Evolutionary conservation across 2,888 invertebrate species (phyloP), one percentile per base, ranked within the genome.

Genomic region (Leptopterna dolabrata): DNA sequence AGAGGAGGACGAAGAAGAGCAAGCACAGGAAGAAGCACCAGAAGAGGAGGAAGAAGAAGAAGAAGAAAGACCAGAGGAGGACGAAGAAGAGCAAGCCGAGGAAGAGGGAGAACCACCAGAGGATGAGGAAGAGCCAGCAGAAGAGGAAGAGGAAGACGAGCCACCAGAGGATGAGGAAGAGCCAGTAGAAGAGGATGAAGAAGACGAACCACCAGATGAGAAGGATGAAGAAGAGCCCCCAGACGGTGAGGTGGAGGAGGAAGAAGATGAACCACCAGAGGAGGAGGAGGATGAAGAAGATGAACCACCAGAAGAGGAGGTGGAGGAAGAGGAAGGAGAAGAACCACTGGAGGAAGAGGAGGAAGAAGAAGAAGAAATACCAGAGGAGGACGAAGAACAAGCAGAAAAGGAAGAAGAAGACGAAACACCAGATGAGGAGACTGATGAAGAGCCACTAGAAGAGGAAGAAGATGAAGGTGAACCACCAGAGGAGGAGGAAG

Each of bases 21-120:
- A n/a, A n/a, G n/a, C n/a, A n/a, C n/a, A n/a, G n/a, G n/a, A n/a
- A 7, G 73, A 73, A 36, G 76, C 30, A 36, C 30, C 27, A 19
- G 76, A 76, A 76, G 76, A 76, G 1, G 76, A 76, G 27, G 30
- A 27, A 76, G 30, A 27, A 30, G 76, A 76, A n/a, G n/a, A n/a
- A n/a, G n/a, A n/a, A n/a, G n/a, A n/a, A n/a, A n/a, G n/a, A 13
- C n/a, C 27, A 3, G 36, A 30, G 14, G 76, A 36, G 30, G n/a
- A 76, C 6, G 76, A 76, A 2, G 30, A 27, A 41, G 14, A 13
- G 6, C 36, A 30, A 36, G 36, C 6, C 2, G 16, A 36, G 4
- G 76, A 76, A 14, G 76, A 73, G 30, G 27, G 6, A 6, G 73
- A 73, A 6, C 27, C 24, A 9, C 19, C 24, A 73, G 73, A 4